These are phyloP conservation scores for Circaetus cinerascens DNA, from an alignment of 2,113 vertebrate genomes.

Conservation along the genomic window DNA sequence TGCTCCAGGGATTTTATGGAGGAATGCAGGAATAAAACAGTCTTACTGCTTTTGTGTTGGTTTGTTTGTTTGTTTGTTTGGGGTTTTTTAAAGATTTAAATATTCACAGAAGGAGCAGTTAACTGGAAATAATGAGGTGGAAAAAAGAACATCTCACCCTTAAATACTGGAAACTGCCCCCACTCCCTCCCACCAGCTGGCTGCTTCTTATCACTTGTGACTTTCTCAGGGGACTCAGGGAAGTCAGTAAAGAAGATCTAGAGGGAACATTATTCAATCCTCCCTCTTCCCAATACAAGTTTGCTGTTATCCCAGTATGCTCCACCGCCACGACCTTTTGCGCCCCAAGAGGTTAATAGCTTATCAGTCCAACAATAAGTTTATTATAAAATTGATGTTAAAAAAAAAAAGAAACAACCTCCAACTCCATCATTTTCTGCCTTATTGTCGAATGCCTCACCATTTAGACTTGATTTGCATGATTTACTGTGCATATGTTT, in stretches of 20 bases:
- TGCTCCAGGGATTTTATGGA: background rate
- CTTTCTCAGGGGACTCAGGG: background rate
- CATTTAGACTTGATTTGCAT: slow-evolving; percentile 36
- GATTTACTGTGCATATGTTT: slow-evolving; percentile 25
- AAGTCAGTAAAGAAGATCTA: background rate
- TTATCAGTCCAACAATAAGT: background rate
- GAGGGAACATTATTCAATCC: background rate
- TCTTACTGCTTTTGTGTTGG: background rate
- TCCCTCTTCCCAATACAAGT: background rate
- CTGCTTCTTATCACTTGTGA: background rate
- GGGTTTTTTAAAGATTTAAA: background rate
- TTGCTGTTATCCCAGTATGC: background rate
- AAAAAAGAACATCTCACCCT: background rate
- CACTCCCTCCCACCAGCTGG: background rate
- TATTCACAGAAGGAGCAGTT: background rate
- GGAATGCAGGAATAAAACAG: background rate
- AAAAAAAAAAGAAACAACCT: background rate
- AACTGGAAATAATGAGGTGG: background rate
- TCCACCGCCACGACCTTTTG: background rate
- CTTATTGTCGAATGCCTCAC: slow-evolving; percentile 3
- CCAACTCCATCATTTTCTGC: background rate
- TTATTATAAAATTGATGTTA: background rate
- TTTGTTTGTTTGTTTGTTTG: background rate
- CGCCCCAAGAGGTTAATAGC: background rate
- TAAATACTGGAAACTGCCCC: background rate